Evolutionary conservation across 2,113 vertebrate genomes (phyloP), one percentile per base, ranked within the genome.

Genomic region (Megatriorchis doriae): DNA sequence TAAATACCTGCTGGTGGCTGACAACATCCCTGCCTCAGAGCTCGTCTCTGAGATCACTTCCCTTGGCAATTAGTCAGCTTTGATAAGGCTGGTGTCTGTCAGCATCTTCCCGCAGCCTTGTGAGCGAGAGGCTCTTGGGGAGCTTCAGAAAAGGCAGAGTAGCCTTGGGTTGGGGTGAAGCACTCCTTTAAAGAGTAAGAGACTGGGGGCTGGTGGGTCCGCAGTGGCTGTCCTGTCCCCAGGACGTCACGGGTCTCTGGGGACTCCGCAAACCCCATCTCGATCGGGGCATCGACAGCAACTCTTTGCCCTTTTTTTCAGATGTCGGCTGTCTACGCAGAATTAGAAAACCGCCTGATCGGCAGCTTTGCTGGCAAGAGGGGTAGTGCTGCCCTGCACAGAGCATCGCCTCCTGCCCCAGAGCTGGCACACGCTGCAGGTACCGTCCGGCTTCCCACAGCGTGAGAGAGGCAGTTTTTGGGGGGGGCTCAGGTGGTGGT

Each of bases 241-340:
- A 10, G 53, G 38, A 11, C 29, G 7, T 4, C 0, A 2, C 47
- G 18, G 75, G 16, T 47, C 48, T 50, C 65, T 19, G 84, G 45
- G 38, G 16, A 10, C 6, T 55, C 17, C 31, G 2, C 6, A 4
- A 27, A 42, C 16, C 48, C 36, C 0, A 1, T 13, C 43, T 18
- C 1, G 0, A 3, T 25, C 3, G 0, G 1, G 72, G 21, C 27
- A 4, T 0, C 2, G 4, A 38, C 31, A 21, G 45, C 70, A 82
- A 81, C 63, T 67, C 40, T 62, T n/a, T 40, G 22, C 79, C 31
- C 59, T 62, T 61, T 75, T 40, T 13, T 67, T 21, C 93, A 99
- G 99, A 99, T 99, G 98, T 99, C 99, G 2, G 99, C 99, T 1
- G 99, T 99, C 87, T 99, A 99, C 4, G 99, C 99, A 1, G 99